Conservation (phyloP, 2,113 vertebrate genomes). For the Leiothrix lutea region DNA sequence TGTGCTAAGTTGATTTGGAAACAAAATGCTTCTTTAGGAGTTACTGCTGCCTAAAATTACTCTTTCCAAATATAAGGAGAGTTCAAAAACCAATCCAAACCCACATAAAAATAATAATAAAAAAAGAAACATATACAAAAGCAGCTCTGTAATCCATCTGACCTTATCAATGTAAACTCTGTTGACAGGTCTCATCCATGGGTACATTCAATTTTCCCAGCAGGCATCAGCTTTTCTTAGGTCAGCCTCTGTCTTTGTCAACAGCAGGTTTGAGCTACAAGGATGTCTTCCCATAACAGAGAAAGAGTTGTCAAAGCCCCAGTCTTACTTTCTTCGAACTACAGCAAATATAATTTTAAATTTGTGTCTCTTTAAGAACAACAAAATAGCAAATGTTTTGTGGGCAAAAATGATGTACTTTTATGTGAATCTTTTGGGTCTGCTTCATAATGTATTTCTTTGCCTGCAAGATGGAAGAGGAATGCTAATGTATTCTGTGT, state of each 20-base stretch:
- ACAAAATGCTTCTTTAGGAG: background rate
- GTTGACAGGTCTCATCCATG: slow-evolving; percentile 14
- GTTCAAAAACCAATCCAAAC: background rate
- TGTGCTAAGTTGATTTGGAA: background rate
- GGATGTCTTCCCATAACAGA: background rate
- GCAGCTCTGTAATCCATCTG: background rate
- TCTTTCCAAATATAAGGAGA: background rate
- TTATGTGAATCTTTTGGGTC: background rate
- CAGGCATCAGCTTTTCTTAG: background rate
- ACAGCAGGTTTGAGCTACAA: background rate
- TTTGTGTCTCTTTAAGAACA: background rate
- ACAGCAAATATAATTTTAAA: background rate
- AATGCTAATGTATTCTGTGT: background rate
- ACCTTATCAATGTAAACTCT: slow-evolving; percentile 26
- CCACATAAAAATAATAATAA: background rate
- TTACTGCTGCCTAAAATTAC: background rate
- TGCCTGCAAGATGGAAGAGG: background rate
- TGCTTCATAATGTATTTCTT: background rate
- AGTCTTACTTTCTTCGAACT: background rate
- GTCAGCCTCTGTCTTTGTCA: slow-evolving; percentile 2
- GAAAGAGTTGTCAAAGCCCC: background rate
- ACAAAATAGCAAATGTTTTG: background rate
- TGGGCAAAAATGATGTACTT: background rate
- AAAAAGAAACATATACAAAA: background rate
- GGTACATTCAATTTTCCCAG: background rate